Percentiles rank a stretch among this genome's conserved stretches.
Evolutionary conservation across 64 coral and sea anemone genomes (phyloP).

Genomic region (Orbicella faveolata): DNA sequence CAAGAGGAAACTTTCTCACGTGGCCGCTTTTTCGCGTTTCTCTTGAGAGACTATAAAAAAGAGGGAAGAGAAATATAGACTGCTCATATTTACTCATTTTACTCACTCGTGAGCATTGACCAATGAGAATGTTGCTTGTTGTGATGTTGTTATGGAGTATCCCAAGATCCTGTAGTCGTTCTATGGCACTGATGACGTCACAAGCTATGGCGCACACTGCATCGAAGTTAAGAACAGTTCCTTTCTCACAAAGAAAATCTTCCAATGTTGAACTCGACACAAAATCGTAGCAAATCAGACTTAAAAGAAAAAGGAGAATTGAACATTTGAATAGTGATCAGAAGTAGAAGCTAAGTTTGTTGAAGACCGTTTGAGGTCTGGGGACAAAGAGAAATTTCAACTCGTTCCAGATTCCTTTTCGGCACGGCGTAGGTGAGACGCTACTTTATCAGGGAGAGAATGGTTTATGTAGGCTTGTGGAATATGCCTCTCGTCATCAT

Average conservation of each 20-base stretch:
- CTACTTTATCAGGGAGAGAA: no score
- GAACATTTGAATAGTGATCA: not conserved
- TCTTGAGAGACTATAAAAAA: no score
- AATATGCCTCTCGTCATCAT: no score
- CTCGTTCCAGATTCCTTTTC: no score
- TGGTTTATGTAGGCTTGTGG: no score
- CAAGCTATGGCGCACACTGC: slow-evolving; percentile 31
- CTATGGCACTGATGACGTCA: slow-evolving; percentile 68
- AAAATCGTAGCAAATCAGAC: slow-evolving; percentile 64
- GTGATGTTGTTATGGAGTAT: slow-evolving; percentile 54
- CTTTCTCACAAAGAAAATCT: slow-evolving; percentile 55
- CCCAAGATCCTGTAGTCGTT: slow-evolving; percentile 46
- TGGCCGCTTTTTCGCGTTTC: no score
- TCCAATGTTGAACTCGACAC: slow-evolving; percentile 64
- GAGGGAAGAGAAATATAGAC: not conserved
- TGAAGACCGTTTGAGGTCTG: no score
- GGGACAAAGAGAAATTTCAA: no score
- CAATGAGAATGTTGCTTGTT: slow-evolving; percentile 51
- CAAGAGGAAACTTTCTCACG: no score
- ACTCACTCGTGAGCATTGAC: slow-evolving; percentile 20
- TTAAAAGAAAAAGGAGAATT: not conserved
- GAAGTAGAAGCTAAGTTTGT: not conserved
- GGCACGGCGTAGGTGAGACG: no score
- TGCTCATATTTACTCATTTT: not conserved
- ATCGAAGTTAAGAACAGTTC: slow-evolving; percentile 33